Evolutionary conservation across 1,140 invertebrate genomes (phyloP), one percentile per base, ranked within the genome.

Genomic region (Stegodyphus mimosarum): DNA sequence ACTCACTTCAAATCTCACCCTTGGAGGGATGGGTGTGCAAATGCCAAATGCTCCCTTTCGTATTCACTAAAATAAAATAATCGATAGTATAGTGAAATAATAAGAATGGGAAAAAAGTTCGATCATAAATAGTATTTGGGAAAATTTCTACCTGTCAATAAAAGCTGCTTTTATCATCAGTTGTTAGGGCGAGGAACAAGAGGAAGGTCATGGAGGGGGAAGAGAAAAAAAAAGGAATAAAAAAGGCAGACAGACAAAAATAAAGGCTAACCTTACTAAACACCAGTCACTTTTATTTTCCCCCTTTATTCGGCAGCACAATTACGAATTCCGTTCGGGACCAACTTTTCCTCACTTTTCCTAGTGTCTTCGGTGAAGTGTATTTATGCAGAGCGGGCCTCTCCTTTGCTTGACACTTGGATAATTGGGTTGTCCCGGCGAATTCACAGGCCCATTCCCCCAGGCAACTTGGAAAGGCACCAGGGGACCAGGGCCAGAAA

Each of bases 361-460:
- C 33, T 60, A n/a, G 51, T 67, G 70, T 74, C 70, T 73, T 67
- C 77, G n/a, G 66, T 80, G 80, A 83, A 83, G 72, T 84, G 81
- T 84, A 84, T 84, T 84, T 84, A 84, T 84, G 81, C 81, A 84
- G 72, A 83, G 67, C 70, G 70, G 64, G 55, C 17, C 50, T 60
- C 63, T 74, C 64, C 83, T 86, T 78, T 72, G 74, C 75, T 86
- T 86, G 83, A 86, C 83, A 86, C 75, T 78, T 78, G 74, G 83
- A 73, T 86, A 86, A 86, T 86, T 86, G 83, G 83, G 83, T 86
- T 86, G 83, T 86, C 83, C 83, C 66, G 73, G 53, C 66, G 66
- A 71, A 64, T 70, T 86, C 74, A 75, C 53, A 73, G 75, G 75
- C 66, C 74, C 74, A 72, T 63, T 77, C 67, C 83, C 81, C 72